These are phyloP conservation scores for Peromyscus nudipes DNA, from an alignment of 2,797 vertebrate genomes.

Conservation along the genomic window DNA sequence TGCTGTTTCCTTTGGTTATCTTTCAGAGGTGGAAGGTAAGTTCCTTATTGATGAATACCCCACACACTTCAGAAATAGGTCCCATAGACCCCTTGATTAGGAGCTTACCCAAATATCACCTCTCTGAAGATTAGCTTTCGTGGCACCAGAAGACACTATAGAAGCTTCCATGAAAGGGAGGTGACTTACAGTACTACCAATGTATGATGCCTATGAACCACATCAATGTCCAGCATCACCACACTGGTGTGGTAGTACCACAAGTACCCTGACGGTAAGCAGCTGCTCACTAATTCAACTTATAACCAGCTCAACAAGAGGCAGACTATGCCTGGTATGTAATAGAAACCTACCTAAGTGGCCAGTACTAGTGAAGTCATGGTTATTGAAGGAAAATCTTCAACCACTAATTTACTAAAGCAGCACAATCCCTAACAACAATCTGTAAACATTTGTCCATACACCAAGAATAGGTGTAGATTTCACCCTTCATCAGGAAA, in stretches of 20 bases:
- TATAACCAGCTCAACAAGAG: neutral
- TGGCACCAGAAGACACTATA: neutral
- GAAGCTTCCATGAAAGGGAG: neutral
- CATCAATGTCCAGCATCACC: neutral
- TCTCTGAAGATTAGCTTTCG: neutral
- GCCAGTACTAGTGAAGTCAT: neutral
- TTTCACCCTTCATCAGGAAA: neutral
- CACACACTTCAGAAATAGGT: neutral
- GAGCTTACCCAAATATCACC: neutral
- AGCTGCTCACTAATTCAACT: neutral
- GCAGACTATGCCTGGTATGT: neutral
- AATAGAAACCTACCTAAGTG: neutral
- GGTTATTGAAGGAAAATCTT: neutral
- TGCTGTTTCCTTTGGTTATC: neutral
- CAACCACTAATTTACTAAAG: neutral
- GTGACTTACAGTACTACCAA: neutral
- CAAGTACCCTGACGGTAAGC: neutral
- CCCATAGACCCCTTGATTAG: neutral
- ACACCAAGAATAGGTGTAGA: neutral
- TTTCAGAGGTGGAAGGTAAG: neutral
- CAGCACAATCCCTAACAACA: neutral
- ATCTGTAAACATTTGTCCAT: neutral
- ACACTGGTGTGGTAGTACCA: neutral
- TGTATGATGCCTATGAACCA: neutral
- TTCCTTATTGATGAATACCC: neutral